Base-by-base conservation (phyloP, 2,888 invertebrate genomes). In the Drymonia ruficornis region DNA sequence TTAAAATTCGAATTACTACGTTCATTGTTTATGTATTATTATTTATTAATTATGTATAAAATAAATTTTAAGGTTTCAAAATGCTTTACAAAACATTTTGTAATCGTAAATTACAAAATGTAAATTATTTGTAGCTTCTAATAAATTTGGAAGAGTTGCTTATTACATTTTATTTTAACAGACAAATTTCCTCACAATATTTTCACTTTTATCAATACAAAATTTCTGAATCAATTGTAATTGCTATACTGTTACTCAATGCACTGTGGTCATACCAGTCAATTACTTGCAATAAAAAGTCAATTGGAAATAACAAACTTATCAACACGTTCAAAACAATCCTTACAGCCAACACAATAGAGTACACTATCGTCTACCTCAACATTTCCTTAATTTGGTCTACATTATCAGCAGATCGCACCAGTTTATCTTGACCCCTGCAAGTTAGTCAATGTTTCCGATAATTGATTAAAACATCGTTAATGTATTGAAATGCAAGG, bases 251-350 rank as follows among this genome's bases (percentile, higher is more conserved):
- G 67, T 46, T 55, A 56, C 49, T 13, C 15, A 9, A 46, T 40
- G 13, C 7, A 34, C 66, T 59, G 45, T 65, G 72, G 9, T 18
- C 57, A 50, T 47, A 45, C 51, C 50, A 52, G 34, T 62, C 54
- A 61, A 72, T 65, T 72, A 55, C 53, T 55, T 43, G 66, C 59
- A 72, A 59, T 69, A 61, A 61, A 64, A 62, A 56, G 48, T 18
- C 15, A 59, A 61, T 59, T 56, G 49, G 45, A 7, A 53, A 52
- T 53, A 31, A 59, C 68, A 50, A 49, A 38, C 12, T 53, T 42
- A 49, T 9, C 19, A 38, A 43, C 54, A 11, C 67, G 0, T 46
- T 44, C 61, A 66, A 70, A 72, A 72, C 55, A 72, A 63, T 54
- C 19, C 45, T 49, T 1, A 0, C 1, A 0, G 15, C 2, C 0